Percentiles rank a stretch among this genome's conserved stretches.
Conservation (phyloP, 2,797 vertebrate genomes). For the Fistularia commersonii region DNA sequence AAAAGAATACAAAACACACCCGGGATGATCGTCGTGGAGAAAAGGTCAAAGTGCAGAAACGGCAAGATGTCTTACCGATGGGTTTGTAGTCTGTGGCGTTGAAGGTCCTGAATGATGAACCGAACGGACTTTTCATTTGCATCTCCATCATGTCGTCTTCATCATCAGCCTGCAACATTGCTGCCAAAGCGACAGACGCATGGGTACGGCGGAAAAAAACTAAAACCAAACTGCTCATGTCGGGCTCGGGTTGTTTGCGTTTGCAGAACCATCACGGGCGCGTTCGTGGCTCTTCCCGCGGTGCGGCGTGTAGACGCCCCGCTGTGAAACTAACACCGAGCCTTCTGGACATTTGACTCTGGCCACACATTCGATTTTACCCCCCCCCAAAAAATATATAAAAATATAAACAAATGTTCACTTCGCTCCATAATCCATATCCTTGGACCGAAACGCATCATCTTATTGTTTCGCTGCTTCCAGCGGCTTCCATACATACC, state of each 20-base stretch:
- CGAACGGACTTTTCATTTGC: conserved; percentile 98
- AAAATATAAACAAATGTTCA: conserved; percentile 17
- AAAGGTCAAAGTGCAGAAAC: background rate
- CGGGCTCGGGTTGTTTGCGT: background rate
- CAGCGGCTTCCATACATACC: conserved; percentile 70
- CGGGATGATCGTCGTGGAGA: too few relatives aligned
- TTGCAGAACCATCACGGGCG: conserved; percentile 27
- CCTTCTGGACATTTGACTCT: conserved; percentile 54
- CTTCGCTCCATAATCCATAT: conserved; percentile 14
- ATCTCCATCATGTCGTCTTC: conserved; percentile 97
- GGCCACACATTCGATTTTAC: conserved; percentile 34
- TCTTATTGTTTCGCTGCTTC: background rate
- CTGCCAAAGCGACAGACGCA: conserved; percentile 54
- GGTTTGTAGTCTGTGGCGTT: conserved; percentile 99
- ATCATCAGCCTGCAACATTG: conserved; percentile 97
- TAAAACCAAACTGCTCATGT: conserved; percentile 6
- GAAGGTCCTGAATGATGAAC: conserved; percentile 97
- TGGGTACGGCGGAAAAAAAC: too few relatives aligned
- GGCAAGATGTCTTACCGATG: conserved; percentile 79
- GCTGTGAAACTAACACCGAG: conserved; percentile 42
- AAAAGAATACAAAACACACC: too few relatives aligned
- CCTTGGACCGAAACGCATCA: conserved; percentile 29
- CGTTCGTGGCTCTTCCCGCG: conserved; percentile 11
- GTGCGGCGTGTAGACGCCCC: conserved; percentile 1
- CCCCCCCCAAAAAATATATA: conserved; percentile 34